Conservation (phyloP, 2,113 vertebrate species). For the Engystomops pustulosus region DNA sequence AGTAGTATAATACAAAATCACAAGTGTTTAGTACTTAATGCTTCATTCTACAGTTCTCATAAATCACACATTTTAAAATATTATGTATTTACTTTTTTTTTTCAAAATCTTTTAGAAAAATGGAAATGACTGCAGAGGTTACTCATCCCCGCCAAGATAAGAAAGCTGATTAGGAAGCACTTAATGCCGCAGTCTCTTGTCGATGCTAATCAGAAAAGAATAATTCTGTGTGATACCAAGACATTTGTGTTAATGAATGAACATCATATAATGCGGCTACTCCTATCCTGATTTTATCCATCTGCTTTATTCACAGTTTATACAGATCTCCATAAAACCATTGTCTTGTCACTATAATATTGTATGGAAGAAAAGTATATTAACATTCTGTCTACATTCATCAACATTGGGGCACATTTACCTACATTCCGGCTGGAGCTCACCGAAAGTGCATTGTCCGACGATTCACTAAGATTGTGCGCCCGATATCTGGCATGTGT, state of each 20-base stretch:
- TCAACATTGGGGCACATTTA: no score
- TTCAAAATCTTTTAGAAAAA: conserved; percentile 1
- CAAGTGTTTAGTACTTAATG: no score
- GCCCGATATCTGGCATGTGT: no score
- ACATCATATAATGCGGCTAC: background rate
- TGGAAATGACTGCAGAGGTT: background rate
- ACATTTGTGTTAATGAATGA: conserved; percentile 5
- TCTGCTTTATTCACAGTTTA: background rate
- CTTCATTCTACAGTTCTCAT: no score
- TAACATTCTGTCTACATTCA: background rate
- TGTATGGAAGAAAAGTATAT: background rate
- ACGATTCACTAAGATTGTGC: no score
- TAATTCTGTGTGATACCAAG: conserved; percentile 24
- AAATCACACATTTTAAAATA: background rate
- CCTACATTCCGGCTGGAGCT: no score
- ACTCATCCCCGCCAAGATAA: conserved; percentile 28
- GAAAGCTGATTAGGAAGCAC: conserved; percentile 34
- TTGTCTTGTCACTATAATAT: background rate
- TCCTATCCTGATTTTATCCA: background rate
- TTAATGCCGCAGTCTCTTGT: conserved; percentile 22
- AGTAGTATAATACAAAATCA: no score
- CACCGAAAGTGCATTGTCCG: no score
- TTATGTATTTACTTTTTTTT: background rate
- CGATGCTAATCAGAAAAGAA: conserved; percentile 33
- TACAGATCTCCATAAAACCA: background rate